Evolutionary conservation across 2,797 vertebrate species (phyloP).

Genomic region (Galagoides demidoff): DNA sequence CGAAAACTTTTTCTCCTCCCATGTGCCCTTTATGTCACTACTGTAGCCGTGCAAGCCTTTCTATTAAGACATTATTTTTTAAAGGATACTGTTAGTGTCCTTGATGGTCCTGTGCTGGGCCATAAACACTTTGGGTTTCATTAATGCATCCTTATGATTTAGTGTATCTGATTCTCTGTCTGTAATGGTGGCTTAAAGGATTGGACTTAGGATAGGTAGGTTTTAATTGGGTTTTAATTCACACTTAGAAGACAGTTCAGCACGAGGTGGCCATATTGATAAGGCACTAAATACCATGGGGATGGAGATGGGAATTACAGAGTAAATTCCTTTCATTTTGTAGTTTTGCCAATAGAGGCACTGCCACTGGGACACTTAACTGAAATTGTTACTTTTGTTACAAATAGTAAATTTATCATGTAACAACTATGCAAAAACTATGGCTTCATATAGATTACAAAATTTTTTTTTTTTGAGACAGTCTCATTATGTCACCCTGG

Average conservation of each 20-base stretch:
- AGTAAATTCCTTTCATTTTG: not conserved
- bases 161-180: not conserved
- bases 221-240: not conserved
- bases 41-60: not conserved
- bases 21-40: not conserved
- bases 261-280: not conserved
- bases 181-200: not conserved
- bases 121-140: not conserved
- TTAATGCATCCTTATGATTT: not conserved
- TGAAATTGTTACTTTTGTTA: conserved; percentile 77
- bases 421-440: conserved; percentile 67
- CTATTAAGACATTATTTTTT: not conserved
- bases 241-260: not conserved
- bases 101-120: not conserved
- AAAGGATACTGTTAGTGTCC: not conserved
- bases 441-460: conserved; percentile 50
- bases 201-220: not conserved
- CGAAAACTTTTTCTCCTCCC: not conserved
- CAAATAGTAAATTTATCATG: conserved; percentile 65
- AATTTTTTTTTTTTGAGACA: too few relatives aligned
- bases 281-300: not conserved
- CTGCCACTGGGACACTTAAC: conserved; percentile 44
- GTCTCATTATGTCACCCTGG: too few relatives aligned
- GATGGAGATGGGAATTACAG: not conserved
- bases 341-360: not conserved